Base-by-base conservation (phyloP, 2,888 invertebrate genomes). In the Macrosiphum euphorbiae region DNA sequence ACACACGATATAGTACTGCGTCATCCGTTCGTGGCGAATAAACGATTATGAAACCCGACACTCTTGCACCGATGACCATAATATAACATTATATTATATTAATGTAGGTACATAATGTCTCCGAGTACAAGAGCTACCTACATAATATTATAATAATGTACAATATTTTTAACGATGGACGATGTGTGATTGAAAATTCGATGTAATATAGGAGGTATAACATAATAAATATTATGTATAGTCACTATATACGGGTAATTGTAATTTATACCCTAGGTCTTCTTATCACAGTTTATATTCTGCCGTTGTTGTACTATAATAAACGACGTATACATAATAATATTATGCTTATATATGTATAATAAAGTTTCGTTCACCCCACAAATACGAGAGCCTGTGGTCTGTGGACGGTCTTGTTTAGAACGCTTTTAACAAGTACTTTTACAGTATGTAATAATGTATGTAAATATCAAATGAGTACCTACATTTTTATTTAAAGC, bases 1-100 rank as follows among this genome's bases (percentile, higher is more conserved):
- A 16, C 20, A 7, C 20, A 20, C 55, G 5, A n/a, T n/a, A 16
- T 67, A n/a, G 0, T 13, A 67, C n/a, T n/a, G 16, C 16, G n/a
- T 67, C 67, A 16, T 67, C 67, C n/a, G 78, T 78, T 78, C 86
- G 47, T 67, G 90, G 90, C 47, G 47, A 90, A 90, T 90, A 90
- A 67, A 41, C 28, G 89, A 47, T 91, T 52, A 52, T 55, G 91
- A 91, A 91, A 91, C 55, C 91, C 24, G 84, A 91, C 78, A 91
- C 91, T 55, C 35, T 90, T 78, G 78, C 90, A n/a, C 28, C 91
- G 41, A 84, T 78, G 78, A 78, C 7, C 20, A 78, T 78, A 78
- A 78, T 41, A 78, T 67, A n/a, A n/a, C 61, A 61, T n/a, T 13
- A n/a, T 61, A n/a, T 28, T 61, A n/a, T 61, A 61, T 16, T n/a